These are phyloP conservation scores for Ifrita kowaldi DNA, from an alignment of 2,113 vertebrate species.

Conservation along the genomic window DNA sequence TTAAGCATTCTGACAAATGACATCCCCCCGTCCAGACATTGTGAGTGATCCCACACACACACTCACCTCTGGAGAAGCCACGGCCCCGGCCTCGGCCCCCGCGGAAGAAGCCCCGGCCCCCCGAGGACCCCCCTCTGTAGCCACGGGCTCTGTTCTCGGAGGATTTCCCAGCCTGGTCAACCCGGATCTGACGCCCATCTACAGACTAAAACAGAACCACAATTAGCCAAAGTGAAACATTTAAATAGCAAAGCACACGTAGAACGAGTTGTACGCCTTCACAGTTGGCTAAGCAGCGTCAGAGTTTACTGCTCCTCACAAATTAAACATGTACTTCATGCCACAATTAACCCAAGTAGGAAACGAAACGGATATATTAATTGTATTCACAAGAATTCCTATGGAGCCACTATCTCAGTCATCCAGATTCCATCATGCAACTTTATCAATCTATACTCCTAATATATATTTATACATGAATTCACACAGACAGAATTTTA, in stretches of 20 bases:
- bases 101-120: slow-evolving; percentile 82
- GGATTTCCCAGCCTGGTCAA: slow-evolving; percentile 92
- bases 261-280: accelerated
- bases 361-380: accelerated
- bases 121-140: slow-evolving; percentile 73
- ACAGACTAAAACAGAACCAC: slow-evolving; percentile 75
- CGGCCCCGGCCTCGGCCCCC: slow-evolving; percentile 82
- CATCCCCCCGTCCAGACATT: accelerated
- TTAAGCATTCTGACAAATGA: accelerated
- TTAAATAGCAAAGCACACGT: accelerated
- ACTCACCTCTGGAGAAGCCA: slow-evolving; percentile 79
- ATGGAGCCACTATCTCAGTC: accelerated
- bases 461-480: accelerated
- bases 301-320: accelerated
- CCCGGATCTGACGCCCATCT: slow-evolving; percentile 90
- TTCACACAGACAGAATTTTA: accelerated
- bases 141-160: slow-evolving; percentile 81
- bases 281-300: accelerated
- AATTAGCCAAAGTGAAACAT: accelerated
- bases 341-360: accelerated
- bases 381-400: accelerated
- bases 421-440: accelerated
- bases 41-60: accelerated
- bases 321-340: accelerated
- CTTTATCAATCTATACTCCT: accelerated